These are phyloP conservation scores for Yponomeuta evonymella DNA, from an alignment of 2,888 invertebrate species.

Conservation along the genomic window DNA sequence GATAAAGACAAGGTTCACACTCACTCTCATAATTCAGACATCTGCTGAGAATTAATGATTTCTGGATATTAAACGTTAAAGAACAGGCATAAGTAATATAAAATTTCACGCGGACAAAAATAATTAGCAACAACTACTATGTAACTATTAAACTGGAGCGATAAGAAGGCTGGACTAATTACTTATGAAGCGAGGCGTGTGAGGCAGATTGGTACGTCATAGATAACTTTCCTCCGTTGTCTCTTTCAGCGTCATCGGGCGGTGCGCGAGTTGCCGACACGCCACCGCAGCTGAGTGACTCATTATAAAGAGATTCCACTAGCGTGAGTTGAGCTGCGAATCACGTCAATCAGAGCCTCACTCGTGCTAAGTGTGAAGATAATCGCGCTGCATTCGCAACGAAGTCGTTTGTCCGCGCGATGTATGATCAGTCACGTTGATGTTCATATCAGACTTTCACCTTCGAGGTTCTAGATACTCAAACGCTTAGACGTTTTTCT, in stretches of 20 bases:
- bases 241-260: constrained; percentile 42
- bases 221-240: constrained; percentile 40
- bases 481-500: background rate
- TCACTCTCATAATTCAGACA: too few species aligned
- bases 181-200: constrained; percentile 1
- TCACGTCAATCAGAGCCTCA: constrained; percentile 10
- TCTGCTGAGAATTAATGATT: too few species aligned
- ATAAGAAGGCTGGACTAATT: constrained; percentile 3
- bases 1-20: too few species aligned
- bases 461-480: constrained; percentile 26
- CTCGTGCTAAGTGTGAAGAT: background rate
- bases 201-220: constrained; percentile 29
- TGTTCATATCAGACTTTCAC: constrained; percentile 38
- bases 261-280: constrained; percentile 36
- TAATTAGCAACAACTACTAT: background rate
- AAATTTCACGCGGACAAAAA: background rate
- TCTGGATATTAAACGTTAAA: too few species aligned
- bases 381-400: constrained; percentile 8
- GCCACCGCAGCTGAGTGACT: constrained; percentile 23
- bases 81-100: too few species aligned
- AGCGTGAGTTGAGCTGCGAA: constrained; percentile 9
- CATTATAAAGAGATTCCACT: constrained; percentile 15
- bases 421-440: constrained; percentile 38
- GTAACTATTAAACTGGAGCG: background rate
- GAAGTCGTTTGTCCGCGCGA: constrained; percentile 36